phyloP scores from a whole-genome alignment of 1,140 invertebrate species.

The Micrasema minimum region DNA sequence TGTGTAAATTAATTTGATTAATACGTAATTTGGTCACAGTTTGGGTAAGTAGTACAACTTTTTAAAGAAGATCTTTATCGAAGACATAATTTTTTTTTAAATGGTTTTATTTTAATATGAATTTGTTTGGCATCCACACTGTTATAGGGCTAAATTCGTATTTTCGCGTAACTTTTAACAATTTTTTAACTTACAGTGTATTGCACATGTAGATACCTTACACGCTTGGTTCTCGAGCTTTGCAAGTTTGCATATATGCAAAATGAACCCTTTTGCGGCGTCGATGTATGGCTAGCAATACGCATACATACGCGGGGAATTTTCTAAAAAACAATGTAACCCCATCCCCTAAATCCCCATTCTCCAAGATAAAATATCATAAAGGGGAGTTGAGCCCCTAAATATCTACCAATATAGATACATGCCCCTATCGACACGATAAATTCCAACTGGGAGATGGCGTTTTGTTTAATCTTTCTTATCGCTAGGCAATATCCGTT shows the following conservation, averaged over 20 bases:
- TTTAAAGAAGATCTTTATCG: too few relatives aligned
- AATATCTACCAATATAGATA: conserved; percentile 20
- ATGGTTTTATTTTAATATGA: too few relatives aligned
- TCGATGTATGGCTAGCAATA: conserved; percentile 5
- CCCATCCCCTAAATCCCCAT: neutral
- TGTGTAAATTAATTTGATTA: too few relatives aligned
- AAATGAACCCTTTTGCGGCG: conserved; percentile 20
- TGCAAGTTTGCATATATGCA: conserved; percentile 29
- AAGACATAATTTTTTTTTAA: too few relatives aligned
- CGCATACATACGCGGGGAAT: conserved; percentile 2
- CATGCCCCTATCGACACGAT: conserved; percentile 9
- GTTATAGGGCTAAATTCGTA: too few relatives aligned
- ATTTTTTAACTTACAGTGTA: neutral
- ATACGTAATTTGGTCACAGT: too few relatives aligned
- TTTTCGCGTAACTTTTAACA: too few relatives aligned
- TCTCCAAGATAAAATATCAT: conserved; percentile 26
- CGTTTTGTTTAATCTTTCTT: conserved; percentile 10
- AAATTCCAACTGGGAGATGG: conserved; percentile 3
- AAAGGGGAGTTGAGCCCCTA: conserved; percentile 26
- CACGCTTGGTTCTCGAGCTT: neutral
- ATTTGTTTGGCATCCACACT: too few relatives aligned
- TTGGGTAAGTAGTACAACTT: too few relatives aligned
- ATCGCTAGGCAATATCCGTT: too few relatives aligned
- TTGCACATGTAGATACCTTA: neutral
- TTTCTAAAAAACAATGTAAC: conserved; percentile 27